phyloP scores from a whole-genome alignment of 2,888 invertebrate species.

The Polia nebulosa region DNA sequence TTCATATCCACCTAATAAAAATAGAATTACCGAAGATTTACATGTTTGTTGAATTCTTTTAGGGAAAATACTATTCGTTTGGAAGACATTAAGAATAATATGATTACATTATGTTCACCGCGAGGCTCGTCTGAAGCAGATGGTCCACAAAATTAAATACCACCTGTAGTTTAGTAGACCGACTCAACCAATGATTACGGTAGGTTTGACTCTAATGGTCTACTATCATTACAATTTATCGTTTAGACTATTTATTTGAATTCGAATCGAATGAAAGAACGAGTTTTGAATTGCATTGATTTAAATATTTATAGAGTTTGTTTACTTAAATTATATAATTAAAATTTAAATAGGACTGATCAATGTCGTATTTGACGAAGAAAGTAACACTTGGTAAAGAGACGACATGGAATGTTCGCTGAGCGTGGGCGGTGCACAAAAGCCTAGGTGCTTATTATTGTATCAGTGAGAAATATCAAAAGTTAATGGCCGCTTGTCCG shows the following conservation, averaged over 20 bases:
- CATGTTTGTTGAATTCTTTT: constrained; percentile 60
- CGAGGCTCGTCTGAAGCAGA: constrained; percentile 61
- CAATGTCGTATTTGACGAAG: constrained; percentile 63
- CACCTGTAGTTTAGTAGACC: constrained; percentile 82
- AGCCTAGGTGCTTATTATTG: constrained; percentile 75
- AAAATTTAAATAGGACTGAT: constrained; percentile 68
- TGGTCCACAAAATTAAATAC: constrained; percentile 79
- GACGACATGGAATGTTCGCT: constrained; percentile 43
- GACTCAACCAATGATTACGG: constrained; percentile 80
- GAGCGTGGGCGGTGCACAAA: constrained; percentile 61
- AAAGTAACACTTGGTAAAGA: constrained; percentile 62
- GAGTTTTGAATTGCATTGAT: constrained; percentile 71
- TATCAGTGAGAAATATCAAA: constrained; percentile 81
- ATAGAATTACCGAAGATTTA: constrained; percentile 50
- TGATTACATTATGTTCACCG: constrained; percentile 66
- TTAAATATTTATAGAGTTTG: constrained; percentile 77
- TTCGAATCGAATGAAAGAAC: constrained; percentile 73
- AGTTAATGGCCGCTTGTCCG: constrained; percentile 80
- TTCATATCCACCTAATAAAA: constrained; percentile 59
- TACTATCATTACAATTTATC: constrained; percentile 80
- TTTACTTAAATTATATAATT: constrained; percentile 82
- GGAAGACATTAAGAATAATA: constrained; percentile 69
- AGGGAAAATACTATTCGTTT: constrained; percentile 54
- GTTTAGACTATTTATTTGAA: constrained; percentile 80
- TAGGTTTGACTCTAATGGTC: constrained; percentile 80